These are phyloP conservation scores for Microctonus aethiopoides DNA, from an alignment of 2,888 invertebrate species.

Conservation along the genomic window DNA sequence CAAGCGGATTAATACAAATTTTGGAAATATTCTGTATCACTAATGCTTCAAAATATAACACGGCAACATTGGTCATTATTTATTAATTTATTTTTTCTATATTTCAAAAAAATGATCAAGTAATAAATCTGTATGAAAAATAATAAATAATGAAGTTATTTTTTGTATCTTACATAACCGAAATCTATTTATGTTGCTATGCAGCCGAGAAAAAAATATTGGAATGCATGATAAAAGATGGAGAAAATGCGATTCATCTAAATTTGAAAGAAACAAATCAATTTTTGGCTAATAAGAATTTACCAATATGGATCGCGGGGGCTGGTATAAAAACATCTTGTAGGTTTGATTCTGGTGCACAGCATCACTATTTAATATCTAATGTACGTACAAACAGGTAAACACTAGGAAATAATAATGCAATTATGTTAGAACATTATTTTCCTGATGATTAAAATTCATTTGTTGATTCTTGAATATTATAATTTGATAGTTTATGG, in stretches of 20 bases:
- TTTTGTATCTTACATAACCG: too few species aligned
- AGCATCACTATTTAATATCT: not conserved
- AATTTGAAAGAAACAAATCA: not conserved
- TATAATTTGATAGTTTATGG: not conserved
- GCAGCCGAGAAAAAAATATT: not conserved
- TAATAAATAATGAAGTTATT: too few species aligned
- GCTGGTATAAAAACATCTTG: not conserved
- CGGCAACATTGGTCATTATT: too few species aligned
- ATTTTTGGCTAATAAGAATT: not conserved
- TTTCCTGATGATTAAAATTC: not conserved
- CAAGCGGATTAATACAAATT: too few species aligned
- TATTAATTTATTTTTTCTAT: too few species aligned
- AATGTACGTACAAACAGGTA: not conserved
- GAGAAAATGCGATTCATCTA: not conserved
- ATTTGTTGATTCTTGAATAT: too few species aligned
- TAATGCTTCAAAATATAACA: too few species aligned
- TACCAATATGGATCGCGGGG: not conserved
- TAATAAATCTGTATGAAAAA: too few species aligned
- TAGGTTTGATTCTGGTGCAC: not conserved
- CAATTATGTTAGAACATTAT: not conserved
- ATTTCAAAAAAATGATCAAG: too few species aligned
- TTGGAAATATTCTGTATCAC: too few species aligned
- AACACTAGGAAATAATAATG: not conserved
- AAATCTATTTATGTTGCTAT: too few species aligned
- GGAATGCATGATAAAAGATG: not conserved